These are phyloP conservation scores for Eilema caniola DNA, from an alignment of 2,888 invertebrate genomes.

Conservation along the genomic window DNA sequence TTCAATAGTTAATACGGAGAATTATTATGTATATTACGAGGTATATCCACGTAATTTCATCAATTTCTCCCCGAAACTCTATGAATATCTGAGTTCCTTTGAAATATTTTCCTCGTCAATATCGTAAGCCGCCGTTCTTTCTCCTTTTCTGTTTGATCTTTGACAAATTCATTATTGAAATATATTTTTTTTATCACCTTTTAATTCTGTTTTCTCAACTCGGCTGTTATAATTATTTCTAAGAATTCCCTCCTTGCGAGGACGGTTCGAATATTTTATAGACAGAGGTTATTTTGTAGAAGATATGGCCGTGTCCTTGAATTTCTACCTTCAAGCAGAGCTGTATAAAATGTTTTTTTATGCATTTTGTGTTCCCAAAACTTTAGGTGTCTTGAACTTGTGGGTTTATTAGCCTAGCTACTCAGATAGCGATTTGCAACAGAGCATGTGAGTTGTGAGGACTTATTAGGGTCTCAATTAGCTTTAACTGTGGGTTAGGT, in stretches of 20 bases:
- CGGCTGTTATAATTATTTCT: slow-evolving; percentile 53
- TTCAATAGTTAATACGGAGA: slow-evolving; percentile 13
- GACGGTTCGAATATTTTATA: slow-evolving; percentile 60
- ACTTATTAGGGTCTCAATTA: not conserved
- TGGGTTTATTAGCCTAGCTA: slow-evolving; percentile 34
- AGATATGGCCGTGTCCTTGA: slow-evolving; percentile 51
- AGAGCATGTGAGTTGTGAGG: not conserved
- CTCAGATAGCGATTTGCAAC: slow-evolving; percentile 29
- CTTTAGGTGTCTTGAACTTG: slow-evolving; percentile 35
- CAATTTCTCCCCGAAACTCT: slow-evolving; percentile 12
- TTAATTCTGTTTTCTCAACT: slow-evolving; percentile 38
- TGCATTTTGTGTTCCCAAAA: slow-evolving; percentile 47
- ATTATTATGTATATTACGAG: slow-evolving; percentile 28
- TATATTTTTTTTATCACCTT: slow-evolving; percentile 29
- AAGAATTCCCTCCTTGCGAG: slow-evolving; percentile 42
- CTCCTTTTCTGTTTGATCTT: slow-evolving; percentile 40
- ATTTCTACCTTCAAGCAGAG: slow-evolving; percentile 49
- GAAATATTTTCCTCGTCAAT: slow-evolving; percentile 35
- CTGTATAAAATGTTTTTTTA: slow-evolving; percentile 54
- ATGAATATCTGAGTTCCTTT: slow-evolving; percentile 39
- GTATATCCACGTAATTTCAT: slow-evolving; percentile 4
- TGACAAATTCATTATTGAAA: slow-evolving; percentile 31
- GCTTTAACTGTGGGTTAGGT: not conserved
- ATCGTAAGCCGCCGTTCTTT: slow-evolving; percentile 26
- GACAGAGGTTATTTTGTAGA: slow-evolving; percentile 55